These are phyloP conservation scores for Thyatira batis DNA, from an alignment of 2,888 invertebrate species.

Conservation along the genomic window DNA sequence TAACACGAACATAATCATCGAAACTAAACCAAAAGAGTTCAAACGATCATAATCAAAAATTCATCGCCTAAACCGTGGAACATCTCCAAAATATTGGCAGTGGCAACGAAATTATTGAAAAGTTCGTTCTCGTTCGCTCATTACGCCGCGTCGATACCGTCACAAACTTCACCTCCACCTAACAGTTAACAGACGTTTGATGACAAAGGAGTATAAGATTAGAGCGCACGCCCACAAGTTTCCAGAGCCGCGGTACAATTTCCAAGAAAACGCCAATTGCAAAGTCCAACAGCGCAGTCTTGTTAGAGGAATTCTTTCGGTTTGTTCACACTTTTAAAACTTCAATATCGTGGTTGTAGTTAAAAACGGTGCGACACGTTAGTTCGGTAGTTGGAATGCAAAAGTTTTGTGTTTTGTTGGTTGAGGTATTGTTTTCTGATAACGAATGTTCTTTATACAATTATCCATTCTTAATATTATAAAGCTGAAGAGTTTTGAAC, in stretches of 20 bases:
- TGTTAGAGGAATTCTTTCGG: slow-evolving; percentile 31
- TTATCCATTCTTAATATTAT: too few relatives aligned
- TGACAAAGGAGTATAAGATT: slow-evolving; percentile 21
- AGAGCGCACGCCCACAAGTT: slow-evolving; percentile 17
- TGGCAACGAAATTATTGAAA: slow-evolving; percentile 2
- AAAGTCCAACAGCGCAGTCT: slow-evolving; percentile 22
- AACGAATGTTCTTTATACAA: not conserved
- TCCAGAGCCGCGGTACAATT: slow-evolving; percentile 22
- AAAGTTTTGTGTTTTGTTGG: not conserved
- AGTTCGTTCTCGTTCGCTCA: not conserved
- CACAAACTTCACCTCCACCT: slow-evolving; percentile 9
- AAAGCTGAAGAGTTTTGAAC: too few relatives aligned
- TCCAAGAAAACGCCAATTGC: slow-evolving; percentile 33
- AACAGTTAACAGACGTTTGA: slow-evolving; percentile 22
- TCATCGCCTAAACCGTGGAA: not conserved
- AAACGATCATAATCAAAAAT: not conserved
- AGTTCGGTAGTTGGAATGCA: not conserved
- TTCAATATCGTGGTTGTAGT: slow-evolving; percentile 22
- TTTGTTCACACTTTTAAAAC: slow-evolving; percentile 17
- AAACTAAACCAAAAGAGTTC: not conserved
- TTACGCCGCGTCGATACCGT: slow-evolving; percentile 8
- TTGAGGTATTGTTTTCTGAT: not conserved
- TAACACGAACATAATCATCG: not conserved
- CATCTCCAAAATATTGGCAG: not conserved
- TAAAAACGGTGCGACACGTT: slow-evolving; percentile 4